Base-by-base conservation (phyloP, 2,888 invertebrate species). In the Harpalus rufipes region DNA sequence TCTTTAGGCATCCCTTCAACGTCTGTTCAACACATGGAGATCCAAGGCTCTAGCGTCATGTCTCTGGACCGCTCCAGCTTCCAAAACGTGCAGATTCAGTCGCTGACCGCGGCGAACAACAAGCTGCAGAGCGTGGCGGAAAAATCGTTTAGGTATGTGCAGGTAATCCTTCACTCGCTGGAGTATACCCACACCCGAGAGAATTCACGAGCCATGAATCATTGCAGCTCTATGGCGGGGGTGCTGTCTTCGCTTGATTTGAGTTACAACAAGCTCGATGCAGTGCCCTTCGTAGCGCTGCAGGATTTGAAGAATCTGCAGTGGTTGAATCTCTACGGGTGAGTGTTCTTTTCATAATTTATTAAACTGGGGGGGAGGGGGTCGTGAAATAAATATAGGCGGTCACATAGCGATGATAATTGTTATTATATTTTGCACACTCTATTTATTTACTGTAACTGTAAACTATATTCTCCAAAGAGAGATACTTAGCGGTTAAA, bases 311-410 rank as follows among this genome's bases (percentile, higher is more conserved):
- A 93, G 91, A 94, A 94, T 91, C 92, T 96, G 89, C 95, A 96
- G 91, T 96, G 96, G 96, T 93, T 96, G 89, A 96, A 96, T 92
- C 93, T 96, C 90, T 95, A 96, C 92, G 95, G 95, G 96, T 96
- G 93, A 93, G 93, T 51, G 44, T 1, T 51, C 10, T 51, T 51
- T 51, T 51, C 44, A 51, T 51, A 1, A 0, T 6, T 51, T 51
- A 51, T 12, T 12, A 51, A 8, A 51, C 7, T 51, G 12, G 44
- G 32, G 32, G 32, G 10, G 0, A 10, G 12, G 44, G 32, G 32
- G 32, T 32, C 6, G 32, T 3, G 32, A 6, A 32, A 32, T 32
- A 32, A 32, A 32, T 32, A 4, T 32, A 32, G 32, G 32, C 4
- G 25, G 25, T 2, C 25, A 25, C 25, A 25, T 2, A 25, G 25